These are phyloP conservation scores for Sminthurides bifidus DNA, from an alignment of 1,140 invertebrate species.

Conservation along the genomic window DNA sequence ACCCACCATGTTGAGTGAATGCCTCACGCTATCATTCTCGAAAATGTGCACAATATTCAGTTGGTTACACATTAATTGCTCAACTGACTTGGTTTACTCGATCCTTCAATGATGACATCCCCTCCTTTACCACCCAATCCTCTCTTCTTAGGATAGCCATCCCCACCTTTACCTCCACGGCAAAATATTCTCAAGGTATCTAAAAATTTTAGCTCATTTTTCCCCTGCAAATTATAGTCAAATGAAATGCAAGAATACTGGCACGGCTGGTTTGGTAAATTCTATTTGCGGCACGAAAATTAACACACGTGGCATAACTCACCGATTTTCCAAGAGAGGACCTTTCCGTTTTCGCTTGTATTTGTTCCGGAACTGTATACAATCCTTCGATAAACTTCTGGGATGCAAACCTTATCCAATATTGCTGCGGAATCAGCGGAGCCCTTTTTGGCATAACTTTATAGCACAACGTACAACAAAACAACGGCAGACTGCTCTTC, in stretches of 20 bases:
- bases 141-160: conserved; percentile 55
- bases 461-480: too few species aligned
- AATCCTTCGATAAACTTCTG: too few species aligned
- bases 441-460: too few species aligned
- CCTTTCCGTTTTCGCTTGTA: too few species aligned
- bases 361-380: too few species aligned
- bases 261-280: too few species aligned
- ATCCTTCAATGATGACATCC: conserved; percentile 56
- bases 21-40: not conserved
- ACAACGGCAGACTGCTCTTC: too few species aligned
- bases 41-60: conserved; percentile 22
- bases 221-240: not conserved
- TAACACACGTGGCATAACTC: too few species aligned
- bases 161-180: conserved; percentile 61
- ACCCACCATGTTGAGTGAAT: conserved; percentile 1
- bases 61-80: conserved; percentile 40
- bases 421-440: too few species aligned
- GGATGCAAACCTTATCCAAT: too few species aligned
- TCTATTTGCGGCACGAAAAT: too few species aligned
- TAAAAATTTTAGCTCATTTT: conserved; percentile 42
- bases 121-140: conserved; percentile 69
- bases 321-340: too few species aligned
- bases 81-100: not conserved
- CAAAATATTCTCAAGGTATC: conserved; percentile 60
- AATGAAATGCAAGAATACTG: not conserved